Evolutionary conservation across 1,140 invertebrate species (phyloP).

Genomic region (Drosophila yakuba): DNA sequence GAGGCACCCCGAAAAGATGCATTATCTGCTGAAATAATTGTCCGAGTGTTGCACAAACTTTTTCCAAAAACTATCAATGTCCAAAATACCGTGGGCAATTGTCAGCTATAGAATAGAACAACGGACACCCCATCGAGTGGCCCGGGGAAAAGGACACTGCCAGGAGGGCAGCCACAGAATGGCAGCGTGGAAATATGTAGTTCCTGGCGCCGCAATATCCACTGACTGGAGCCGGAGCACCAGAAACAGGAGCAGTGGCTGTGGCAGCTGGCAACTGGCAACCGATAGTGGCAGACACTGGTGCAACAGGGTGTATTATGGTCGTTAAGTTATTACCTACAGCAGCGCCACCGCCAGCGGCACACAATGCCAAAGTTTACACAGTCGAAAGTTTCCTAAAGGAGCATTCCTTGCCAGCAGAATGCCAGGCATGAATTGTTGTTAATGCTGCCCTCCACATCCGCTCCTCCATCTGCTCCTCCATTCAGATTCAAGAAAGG

Average conservation of each 20-base stretch:
- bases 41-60: background rate
- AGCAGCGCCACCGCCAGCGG: constrained; percentile 40
- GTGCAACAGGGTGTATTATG: constrained; percentile 83
- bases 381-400: constrained; percentile 74
- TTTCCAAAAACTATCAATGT: background rate
- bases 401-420: constrained; percentile 64
- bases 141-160: constrained; percentile 25
- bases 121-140: constrained; percentile 10
- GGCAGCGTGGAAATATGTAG: constrained; percentile 48
- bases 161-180: constrained; percentile 39
- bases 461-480: background rate
- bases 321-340: constrained; percentile 82
- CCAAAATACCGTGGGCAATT: constrained; percentile 26
- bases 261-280: constrained; percentile 1
- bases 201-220: constrained; percentile 26
- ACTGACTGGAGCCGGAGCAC: constrained; percentile 8
- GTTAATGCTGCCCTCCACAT: constrained; percentile 52
- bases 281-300: constrained; percentile 44
- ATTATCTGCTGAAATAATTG: background rate
- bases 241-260: background rate
- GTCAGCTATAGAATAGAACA: constrained; percentile 1
- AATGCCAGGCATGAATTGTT: constrained; percentile 74
- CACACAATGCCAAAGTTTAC: constrained; percentile 78
- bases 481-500: constrained; percentile 14
- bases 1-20: background rate